These are phyloP conservation scores for Bolborhynchus lineola DNA, from an alignment of 2,113 vertebrate species.

Conservation along the genomic window DNA sequence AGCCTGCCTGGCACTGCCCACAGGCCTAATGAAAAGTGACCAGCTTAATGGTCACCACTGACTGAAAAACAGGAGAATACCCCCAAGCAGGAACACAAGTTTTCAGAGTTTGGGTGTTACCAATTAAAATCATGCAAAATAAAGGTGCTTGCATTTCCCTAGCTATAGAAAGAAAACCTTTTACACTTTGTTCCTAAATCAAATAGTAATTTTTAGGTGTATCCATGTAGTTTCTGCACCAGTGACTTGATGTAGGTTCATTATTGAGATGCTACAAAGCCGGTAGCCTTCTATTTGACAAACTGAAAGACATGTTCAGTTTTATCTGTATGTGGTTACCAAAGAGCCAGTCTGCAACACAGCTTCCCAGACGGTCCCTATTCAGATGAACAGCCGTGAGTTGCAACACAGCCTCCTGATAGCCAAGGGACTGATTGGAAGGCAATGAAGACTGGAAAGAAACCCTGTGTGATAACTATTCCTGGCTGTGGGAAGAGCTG, in stretches of 20 bases:
- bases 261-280: not conserved
- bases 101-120: not conserved
- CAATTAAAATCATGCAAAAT: accelerated
- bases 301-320: not conserved
- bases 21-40: not conserved
- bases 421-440: not conserved
- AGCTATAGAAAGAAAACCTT: not conserved
- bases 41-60: not conserved
- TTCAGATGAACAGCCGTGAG: not conserved
- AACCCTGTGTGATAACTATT: not conserved
- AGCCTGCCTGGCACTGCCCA: not conserved
- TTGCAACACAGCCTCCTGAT: accelerated
- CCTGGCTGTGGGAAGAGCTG: not conserved
- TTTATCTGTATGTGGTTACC: not conserved
- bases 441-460: not conserved
- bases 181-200: accelerated
- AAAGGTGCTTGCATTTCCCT: accelerated
- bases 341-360: not conserved
- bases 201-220: accelerated
- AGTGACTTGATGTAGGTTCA: not conserved
- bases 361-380: not conserved
- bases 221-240: not conserved
- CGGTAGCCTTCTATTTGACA: not conserved
- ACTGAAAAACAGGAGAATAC: not conserved
- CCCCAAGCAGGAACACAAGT: accelerated